These are phyloP conservation scores for Amphimallon solstitiale DNA, from an alignment of 2,888 invertebrate genomes.

Conservation along the genomic window DNA sequence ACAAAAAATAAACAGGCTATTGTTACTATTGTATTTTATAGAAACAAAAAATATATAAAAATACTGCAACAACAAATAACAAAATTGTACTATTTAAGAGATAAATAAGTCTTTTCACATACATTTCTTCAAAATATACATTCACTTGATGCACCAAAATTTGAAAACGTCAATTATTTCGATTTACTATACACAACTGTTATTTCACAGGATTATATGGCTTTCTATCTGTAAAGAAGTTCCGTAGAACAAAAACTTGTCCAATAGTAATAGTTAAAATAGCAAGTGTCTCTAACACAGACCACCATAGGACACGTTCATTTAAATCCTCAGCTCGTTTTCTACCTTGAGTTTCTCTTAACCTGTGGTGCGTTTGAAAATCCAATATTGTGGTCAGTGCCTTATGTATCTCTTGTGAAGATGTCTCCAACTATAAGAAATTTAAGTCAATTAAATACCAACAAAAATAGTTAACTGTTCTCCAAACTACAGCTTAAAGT, in stretches of 20 bases:
- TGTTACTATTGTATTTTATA: conserved; percentile 17
- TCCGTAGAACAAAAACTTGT: conserved; percentile 91
- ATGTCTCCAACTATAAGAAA: conserved; percentile 85
- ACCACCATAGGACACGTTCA: conserved; percentile 94
- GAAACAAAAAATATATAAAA: conserved; percentile 27
- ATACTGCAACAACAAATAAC: conserved; percentile 28
- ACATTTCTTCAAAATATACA: conserved; percentile 22
- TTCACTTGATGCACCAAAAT: conserved; percentile 32
- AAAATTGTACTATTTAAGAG: conserved; percentile 38
- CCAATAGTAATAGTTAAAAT: conserved; percentile 87
- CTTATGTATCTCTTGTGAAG: conserved; percentile 90
- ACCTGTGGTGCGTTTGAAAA: conserved; percentile 95
- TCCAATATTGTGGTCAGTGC: conserved; percentile 89
- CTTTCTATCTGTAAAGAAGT: conserved; percentile 86
- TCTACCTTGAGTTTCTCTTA: conserved; percentile 93
- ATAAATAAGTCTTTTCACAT: conserved; percentile 30
- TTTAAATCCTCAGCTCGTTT: conserved; percentile 97
- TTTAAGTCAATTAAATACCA: conserved; percentile 18
- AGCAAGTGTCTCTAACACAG: conserved; percentile 85
- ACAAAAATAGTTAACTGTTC: no score
- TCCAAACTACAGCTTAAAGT: no score
- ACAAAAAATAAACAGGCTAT: conserved; percentile 11
- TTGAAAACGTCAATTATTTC: conserved; percentile 17
- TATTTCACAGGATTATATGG: conserved; percentile 53
- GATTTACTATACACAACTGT: conserved; percentile 22